A percentile compares a stretch with the other conserved stretches of the same genome.
These are phyloP conservation scores for Ispidina lecontei DNA, from an alignment of 2,797 vertebrate genomes.

Conservation along the genomic window DNA sequence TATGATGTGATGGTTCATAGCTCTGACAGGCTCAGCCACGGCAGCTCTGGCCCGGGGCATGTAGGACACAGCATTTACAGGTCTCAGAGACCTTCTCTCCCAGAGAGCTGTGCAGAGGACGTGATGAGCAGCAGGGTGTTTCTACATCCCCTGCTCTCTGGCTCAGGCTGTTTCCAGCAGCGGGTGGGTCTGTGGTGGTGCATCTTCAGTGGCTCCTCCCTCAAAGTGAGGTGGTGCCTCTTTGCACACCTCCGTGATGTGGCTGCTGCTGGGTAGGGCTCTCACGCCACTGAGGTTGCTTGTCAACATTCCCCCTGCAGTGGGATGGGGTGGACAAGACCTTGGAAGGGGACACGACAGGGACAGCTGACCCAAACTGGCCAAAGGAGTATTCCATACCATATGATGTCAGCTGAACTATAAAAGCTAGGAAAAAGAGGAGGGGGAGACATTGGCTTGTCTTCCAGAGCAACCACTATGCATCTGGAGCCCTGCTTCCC, in stretches of 20 bases:
- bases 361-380: no score
- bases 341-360: no score
- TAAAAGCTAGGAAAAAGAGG: no score
- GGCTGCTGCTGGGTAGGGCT: no score
- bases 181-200: not conserved
- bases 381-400: no score
- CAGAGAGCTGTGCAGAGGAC: fast-evolving
- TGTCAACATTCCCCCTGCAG: no score
- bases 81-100: not conserved
- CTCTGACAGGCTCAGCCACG: not conserved
- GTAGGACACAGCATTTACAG: not conserved
- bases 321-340: no score
- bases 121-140: fast-evolving
- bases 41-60: not conserved
- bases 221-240: fast-evolving
- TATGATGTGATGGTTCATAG: not conserved
- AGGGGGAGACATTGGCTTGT: no score
- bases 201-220: not conserved
- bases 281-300: no score
- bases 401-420: no score
- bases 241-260: not conserved
- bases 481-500: no score
- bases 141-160: not conserved
- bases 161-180: not conserved
- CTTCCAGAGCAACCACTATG: no score